A percentile compares a stretch with the other conserved stretches of the same genome.
These are phyloP conservation scores for Lethrus apterus DNA, from an alignment of 1,140 invertebrate species.

Conservation along the genomic window DNA sequence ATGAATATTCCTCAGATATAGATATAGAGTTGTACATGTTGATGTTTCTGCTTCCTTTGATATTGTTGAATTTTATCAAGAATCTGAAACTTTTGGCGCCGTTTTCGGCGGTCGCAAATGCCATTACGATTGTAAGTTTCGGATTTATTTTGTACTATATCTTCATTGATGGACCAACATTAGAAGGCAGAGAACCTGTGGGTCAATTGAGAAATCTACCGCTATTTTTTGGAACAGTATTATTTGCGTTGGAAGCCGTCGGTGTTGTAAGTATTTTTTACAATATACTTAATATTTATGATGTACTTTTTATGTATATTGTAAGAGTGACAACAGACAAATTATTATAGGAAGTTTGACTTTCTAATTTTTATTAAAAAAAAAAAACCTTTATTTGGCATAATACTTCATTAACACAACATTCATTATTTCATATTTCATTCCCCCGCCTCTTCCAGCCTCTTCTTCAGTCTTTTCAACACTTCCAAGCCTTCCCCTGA, in stretches of 20 bases:
- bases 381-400: no score
- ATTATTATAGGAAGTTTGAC: not conserved
- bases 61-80: constrained; percentile 62
- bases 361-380: no score
- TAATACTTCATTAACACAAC: no score
- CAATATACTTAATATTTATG: not conserved
- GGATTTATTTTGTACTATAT: constrained; percentile 64
- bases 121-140: constrained; percentile 55
- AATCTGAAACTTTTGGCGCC: constrained; percentile 68
- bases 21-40: constrained; percentile 55
- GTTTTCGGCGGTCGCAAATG: constrained; percentile 67
- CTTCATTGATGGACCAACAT: constrained; percentile 46
- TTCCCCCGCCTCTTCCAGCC: no score
- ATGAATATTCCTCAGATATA: constrained; percentile 37
- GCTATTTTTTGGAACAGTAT: constrained; percentile 73
- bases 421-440: no score
- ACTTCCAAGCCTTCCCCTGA: no score
- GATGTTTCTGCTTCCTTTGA: constrained; percentile 59
- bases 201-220: constrained; percentile 48
- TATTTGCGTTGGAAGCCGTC: constrained; percentile 87
- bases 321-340: not conserved
- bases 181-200: constrained; percentile 44
- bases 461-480: no score
- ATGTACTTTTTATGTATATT: constrained; percentile 1
- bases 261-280: constrained; percentile 32